Evolutionary conservation across 2,113 vertebrate genomes (phyloP), one percentile per base, ranked within the genome.

Genomic region (Thomomys bottae): DNA sequence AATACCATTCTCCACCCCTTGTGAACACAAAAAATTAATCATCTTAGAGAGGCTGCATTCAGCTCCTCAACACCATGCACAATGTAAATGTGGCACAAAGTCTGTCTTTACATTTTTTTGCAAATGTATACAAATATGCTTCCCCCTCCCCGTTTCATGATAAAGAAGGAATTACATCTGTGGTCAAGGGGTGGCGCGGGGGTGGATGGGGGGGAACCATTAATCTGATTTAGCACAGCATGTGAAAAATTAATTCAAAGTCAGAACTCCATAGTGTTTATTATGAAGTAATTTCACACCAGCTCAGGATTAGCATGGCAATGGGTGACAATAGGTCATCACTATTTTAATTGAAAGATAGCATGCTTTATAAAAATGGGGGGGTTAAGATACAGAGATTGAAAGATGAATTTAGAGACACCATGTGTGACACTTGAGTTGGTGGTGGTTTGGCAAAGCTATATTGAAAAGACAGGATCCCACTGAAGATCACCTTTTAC

Each of bases 201-300:
- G 54, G 75, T 70, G 36, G n/a, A n/a, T n/a, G n/a, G n/a, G 68
- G 71, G 95, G 96, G 96, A 96, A 96, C 90, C 94, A 84, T 96
- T 98, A 98, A 98, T 98, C 97, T 98, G 98, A 98, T 98, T 98
- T 98, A 97, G 94, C 97, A 17, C 97, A 98, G 98, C 98, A 98
- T 98, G 97, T 97, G 97, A 97, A 98, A 98, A 98, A 98, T 98
- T 98, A 98, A 98, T 98, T 98, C 97, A 97, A 98, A 98, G 97
- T 98, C 97, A 98, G 96, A 97, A 97, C 96, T 97, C 97, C 97
- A 97, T 98, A 98, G 97, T 98, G 96, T 98, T 98, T 98, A 97
- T 98, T 98, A 98, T 97, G 96, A 98, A 98, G 97, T 98, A 98
- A 98, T 98, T 98, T 98, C 97, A 98, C 97, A 98, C 97, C 97